Base-by-base conservation (phyloP, 1,140 invertebrate genomes). In the Octopus sinensis region DNA sequence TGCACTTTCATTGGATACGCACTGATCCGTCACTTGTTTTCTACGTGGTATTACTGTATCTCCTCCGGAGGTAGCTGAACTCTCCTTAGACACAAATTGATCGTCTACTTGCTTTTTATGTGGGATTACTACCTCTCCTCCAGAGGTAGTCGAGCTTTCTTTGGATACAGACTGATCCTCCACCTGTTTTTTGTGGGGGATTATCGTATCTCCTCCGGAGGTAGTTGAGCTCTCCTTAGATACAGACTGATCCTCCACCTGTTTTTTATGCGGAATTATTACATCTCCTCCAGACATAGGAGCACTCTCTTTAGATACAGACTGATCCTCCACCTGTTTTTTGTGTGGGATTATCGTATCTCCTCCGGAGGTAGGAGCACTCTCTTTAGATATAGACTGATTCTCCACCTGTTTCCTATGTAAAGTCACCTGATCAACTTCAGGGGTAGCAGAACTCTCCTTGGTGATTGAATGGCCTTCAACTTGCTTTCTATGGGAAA, bases 21-120 rank as follows among this genome's bases (percentile, higher is more conserved):
- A 73, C 68, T 81, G 78, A 53, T 85, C 84, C 4, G 54, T 30
- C 6, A 85, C 80, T 7, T 81, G 71, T 79, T 84, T 85, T 4
- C 85, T 76, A 4, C 83, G 82, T 13, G 79, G 62, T 76, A 82
- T 84, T 52, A 53, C n/a, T 30, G 68, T 54, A 2, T 71, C 76
- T 3, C 53, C 73, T 12, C 6, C 77, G 6, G 80, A 52, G 0
- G 83, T 81, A 79, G 86, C 84, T 75, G 71, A 82, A 3, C 84
- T 85, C 43, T 73, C 68, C 13, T 73, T 7, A 17, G 68, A 73
- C 6, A 73, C 68, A 6, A 17, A 73, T 17, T 73, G 6, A 13
- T 17, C 68, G 5, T 73, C 68, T n/a, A 73, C 68, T 12, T 13
- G 5, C 30, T 73, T 73, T 73, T 23, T 9, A 73, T 43, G 30